Evolutionary conservation across 2,888 invertebrate genomes (phyloP).

Genomic region (Ceramica pisi): DNA sequence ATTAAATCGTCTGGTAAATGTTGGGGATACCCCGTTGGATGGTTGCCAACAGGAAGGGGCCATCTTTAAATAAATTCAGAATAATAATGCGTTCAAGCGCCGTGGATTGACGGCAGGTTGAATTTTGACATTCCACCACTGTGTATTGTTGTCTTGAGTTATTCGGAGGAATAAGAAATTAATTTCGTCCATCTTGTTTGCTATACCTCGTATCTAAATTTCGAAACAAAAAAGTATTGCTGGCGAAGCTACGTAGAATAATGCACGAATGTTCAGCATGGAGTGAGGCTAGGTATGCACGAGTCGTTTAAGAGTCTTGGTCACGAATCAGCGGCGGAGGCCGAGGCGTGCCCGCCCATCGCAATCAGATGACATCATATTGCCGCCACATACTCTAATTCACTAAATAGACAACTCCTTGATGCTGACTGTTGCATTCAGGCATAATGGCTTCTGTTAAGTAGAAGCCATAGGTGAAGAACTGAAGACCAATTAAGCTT

Average conservation of each 20-base stretch:
- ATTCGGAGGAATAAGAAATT: conserved; percentile 23
- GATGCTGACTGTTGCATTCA: conserved; percentile 65
- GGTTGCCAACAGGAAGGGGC: conserved; percentile 87
- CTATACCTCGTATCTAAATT: conserved; percentile 46
- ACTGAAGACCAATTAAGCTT: conserved; percentile 4
- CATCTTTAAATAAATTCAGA: conserved; percentile 86
- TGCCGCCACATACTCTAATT: conserved; percentile 70
- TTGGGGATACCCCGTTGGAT: conserved; percentile 89
- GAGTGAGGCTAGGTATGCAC: conserved; percentile 76
- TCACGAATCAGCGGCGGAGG: conserved; percentile 78
- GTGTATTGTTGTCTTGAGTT: conserved; percentile 42
- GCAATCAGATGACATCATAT: conserved; percentile 86
- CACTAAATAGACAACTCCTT: conserved; percentile 65
- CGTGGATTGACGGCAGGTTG: conserved; percentile 72
- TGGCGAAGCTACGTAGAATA: conserved; percentile 66
- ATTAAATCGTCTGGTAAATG: conserved; percentile 88
- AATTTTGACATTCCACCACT: conserved; percentile 65
- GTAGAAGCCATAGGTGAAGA: not conserved
- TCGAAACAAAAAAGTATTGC: conserved; percentile 66
- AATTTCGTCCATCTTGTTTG: conserved; percentile 10
- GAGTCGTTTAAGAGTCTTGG: conserved; percentile 79
- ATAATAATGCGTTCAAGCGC: conserved; percentile 80
- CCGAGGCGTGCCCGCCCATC: conserved; percentile 82
- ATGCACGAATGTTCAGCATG: conserved; percentile 75
- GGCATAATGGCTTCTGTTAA: conserved; percentile 8